phyloP scores from a whole-genome alignment of 53 echinoderm and acorn worm species.

The Hippasteria phrygiana region DNA sequence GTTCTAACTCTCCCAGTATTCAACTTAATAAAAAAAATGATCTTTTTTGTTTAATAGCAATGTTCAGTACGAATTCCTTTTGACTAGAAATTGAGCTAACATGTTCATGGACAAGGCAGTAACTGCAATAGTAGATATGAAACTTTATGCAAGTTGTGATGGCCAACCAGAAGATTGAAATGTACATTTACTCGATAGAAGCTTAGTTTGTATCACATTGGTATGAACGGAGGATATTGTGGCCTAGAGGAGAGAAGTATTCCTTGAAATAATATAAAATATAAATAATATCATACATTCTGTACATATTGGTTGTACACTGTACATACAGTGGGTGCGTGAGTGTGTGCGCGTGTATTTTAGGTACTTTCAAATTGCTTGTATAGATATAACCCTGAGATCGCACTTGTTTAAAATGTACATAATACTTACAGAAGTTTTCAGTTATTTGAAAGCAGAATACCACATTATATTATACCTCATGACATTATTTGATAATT shows the following conservation, averaged over 20 bases:
- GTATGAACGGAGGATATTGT: not conserved
- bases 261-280: slow-evolving; percentile 54
- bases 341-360: slow-evolving; percentile 16
- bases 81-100: not conserved
- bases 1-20: not conserved
- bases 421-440: slow-evolving; percentile 29
- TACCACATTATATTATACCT: slow-evolving; percentile 51
- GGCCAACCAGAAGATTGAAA: not conserved
- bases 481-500: slow-evolving; percentile 56
- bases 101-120: not conserved
- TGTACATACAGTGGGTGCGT: slow-evolving; percentile 36
- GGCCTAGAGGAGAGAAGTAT: not conserved
- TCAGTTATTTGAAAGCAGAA: slow-evolving; percentile 8
- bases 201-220: not conserved
- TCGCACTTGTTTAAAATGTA: not conserved
- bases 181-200: slow-evolving; percentile 10
- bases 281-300: slow-evolving; percentile 37
- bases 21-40: not conserved
- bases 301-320: slow-evolving; percentile 64
- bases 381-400: not conserved
- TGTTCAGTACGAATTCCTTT: not conserved
- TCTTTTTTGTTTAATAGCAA: not conserved
- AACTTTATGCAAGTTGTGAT: slow-evolving; percentile 18
- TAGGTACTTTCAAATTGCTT: not conserved
- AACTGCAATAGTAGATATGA: not conserved